These are phyloP conservation scores for Drosophila recens DNA, from an alignment of 2,888 invertebrate genomes.

Conservation along the genomic window DNA sequence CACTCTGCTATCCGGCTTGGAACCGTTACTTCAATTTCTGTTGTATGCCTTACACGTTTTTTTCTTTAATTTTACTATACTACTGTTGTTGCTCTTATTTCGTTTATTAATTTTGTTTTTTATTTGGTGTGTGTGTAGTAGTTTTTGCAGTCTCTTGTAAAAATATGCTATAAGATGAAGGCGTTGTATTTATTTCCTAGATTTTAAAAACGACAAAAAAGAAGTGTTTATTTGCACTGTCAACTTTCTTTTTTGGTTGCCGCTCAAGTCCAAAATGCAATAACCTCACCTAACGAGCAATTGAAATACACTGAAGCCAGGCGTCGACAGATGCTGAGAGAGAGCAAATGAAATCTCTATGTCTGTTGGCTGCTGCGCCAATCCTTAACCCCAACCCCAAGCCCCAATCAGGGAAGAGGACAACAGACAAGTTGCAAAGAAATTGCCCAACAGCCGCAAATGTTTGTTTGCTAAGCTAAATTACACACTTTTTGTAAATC, in stretches of 20 bases:
- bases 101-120: constrained; percentile 18
- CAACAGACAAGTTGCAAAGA: constrained; percentile 54
- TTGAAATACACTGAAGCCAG: constrained; percentile 65
- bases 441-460: neutral
- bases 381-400: constrained; percentile 29
- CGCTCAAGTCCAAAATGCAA: constrained; percentile 54
- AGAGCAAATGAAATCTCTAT: constrained; percentile 37
- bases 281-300: constrained; percentile 73
- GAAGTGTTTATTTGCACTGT: constrained; percentile 53
- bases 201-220: constrained; percentile 45
- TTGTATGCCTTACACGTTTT: constrained; percentile 60
- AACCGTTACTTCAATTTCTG: constrained; percentile 70
- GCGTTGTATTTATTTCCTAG: constrained; percentile 41
- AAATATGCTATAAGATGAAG: constrained; percentile 46
- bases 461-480: neutral
- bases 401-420: constrained; percentile 13
- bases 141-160: constrained; percentile 48
- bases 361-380: constrained; percentile 45
- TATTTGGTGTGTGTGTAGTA: constrained; percentile 5
- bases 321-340: constrained; percentile 61
- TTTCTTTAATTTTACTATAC: constrained; percentile 59
- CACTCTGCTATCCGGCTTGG: constrained; percentile 51
- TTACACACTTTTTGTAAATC: neutral
- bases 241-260: constrained; percentile 32
- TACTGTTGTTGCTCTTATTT: constrained; percentile 34